These are phyloP conservation scores for Cylas formicarius DNA, from an alignment of 1,140 invertebrate species.

Conservation along the genomic window DNA sequence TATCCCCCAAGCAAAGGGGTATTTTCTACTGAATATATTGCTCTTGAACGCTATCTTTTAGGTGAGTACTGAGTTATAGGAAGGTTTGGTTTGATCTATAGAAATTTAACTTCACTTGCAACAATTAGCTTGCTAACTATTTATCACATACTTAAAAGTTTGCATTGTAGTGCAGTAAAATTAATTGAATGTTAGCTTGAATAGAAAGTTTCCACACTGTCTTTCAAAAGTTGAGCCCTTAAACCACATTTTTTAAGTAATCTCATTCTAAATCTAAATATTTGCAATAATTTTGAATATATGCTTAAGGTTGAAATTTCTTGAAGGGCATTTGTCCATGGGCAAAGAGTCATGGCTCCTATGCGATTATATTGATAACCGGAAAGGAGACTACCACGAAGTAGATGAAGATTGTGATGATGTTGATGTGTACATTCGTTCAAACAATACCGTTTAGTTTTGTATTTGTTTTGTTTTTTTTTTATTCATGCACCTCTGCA, in stretches of 20 bases:
- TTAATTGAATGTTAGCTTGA: too few relatives aligned
- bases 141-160: too few relatives aligned
- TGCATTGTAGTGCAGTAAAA: too few relatives aligned
- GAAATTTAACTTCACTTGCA: too few relatives aligned
- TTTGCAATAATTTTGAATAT: too few relatives aligned
- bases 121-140: background rate
- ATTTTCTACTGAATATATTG: slow-evolving; percentile 61
- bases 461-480: slow-evolving; percentile 2
- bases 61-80: slow-evolving; percentile 31
- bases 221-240: too few relatives aligned
- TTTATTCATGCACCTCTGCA: slow-evolving; percentile 2
- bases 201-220: too few relatives aligned
- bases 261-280: too few relatives aligned
- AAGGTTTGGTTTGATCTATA: too few relatives aligned
- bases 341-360: slow-evolving; percentile 83
- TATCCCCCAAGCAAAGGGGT: slow-evolving; percentile 54
- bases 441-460: slow-evolving; percentile 28
- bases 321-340: slow-evolving; percentile 71
- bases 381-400: slow-evolving; percentile 73
- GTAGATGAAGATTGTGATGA: background rate
- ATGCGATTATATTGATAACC: slow-evolving; percentile 72
- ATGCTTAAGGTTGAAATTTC: too few relatives aligned
- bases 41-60: slow-evolving; percentile 37
- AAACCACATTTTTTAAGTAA: too few relatives aligned
- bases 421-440: slow-evolving; percentile 20